Evolutionary conservation across 1,140 invertebrate species (phyloP).

Genomic region (Lasioglossum baleicum): DNA sequence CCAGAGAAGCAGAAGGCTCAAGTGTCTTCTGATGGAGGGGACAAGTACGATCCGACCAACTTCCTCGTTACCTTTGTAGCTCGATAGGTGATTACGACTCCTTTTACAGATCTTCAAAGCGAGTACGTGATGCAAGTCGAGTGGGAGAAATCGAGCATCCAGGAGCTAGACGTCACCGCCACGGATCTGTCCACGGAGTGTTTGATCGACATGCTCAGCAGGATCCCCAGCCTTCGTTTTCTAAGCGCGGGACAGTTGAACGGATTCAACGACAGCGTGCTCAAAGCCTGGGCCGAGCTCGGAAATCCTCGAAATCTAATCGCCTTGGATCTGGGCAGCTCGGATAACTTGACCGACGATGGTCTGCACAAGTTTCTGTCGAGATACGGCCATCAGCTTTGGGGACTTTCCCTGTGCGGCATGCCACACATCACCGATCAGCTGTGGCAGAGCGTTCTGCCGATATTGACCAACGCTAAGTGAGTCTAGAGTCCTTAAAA

Average conservation of each 20-base stretch:
- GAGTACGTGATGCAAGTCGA: constrained; percentile 96
- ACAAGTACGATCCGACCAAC: constrained; percentile 84
- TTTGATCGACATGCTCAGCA: constrained; percentile 93
- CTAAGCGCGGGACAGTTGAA: constrained; percentile 97
- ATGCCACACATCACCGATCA: constrained; percentile 99
- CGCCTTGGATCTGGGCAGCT: constrained; percentile 95
- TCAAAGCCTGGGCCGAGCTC: constrained; percentile 93
- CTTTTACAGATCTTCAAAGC: constrained; percentile 88
- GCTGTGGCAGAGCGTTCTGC: constrained; percentile 95
- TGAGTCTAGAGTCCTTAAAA: constrained; percentile 80
- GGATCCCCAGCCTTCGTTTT: constrained; percentile 93
- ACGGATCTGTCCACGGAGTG: constrained; percentile 97
- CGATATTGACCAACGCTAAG: constrained; percentile 94
- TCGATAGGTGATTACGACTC: neutral
- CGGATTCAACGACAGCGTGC: constrained; percentile 96
- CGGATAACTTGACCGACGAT: constrained; percentile 97
- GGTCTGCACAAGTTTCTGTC: constrained; percentile 94
- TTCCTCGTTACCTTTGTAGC: neutral
- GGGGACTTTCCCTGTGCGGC: constrained; percentile 93
- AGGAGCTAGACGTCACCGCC: constrained; percentile 97
- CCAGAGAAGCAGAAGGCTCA: constrained; percentile 94
- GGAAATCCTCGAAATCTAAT: constrained; percentile 93
- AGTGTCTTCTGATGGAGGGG: constrained; percentile 96
- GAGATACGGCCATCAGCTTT: constrained; percentile 92
- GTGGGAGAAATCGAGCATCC: constrained; percentile 97